Conservation (phyloP, 2,113 vertebrate genomes). For the Gobiocypris rarus region DNA sequence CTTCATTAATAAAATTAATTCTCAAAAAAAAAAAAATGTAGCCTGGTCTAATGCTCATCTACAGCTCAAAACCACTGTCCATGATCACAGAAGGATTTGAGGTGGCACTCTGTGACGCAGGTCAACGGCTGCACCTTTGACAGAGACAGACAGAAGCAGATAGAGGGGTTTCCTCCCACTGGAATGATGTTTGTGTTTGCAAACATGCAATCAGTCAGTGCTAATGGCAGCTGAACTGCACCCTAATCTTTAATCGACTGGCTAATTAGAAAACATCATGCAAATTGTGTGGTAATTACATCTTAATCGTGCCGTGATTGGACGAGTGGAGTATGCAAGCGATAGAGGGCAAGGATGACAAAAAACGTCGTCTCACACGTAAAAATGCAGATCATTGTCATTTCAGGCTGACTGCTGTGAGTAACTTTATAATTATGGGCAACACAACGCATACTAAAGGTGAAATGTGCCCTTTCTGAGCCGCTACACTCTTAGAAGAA, state of each 20-base stretch:
- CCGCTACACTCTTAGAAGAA: not conserved
- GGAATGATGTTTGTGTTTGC: slow-evolving; percentile 57
- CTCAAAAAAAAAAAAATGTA: not conserved
- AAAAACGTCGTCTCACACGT: not conserved
- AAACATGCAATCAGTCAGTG: slow-evolving; percentile 63
- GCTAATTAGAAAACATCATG: slow-evolving; percentile 66
- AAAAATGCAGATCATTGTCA: not conserved
- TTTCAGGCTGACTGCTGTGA: not conserved
- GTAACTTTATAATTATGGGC: not conserved
- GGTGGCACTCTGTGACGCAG: not conserved
- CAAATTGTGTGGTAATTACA: slow-evolving; percentile 63
- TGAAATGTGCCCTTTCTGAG: not conserved
- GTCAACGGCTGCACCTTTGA: not conserved
- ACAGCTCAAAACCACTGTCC: not conserved
- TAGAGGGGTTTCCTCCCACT: slow-evolving; percentile 14
- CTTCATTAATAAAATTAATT: not conserved
- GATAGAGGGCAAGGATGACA: slow-evolving; percentile 26
- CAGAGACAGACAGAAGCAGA: not conserved
- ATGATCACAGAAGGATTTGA: not conserved
- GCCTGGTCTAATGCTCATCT: not conserved
- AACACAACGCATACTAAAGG: not conserved
- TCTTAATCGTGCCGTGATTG: slow-evolving; percentile 59
- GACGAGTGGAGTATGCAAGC: slow-evolving; percentile 24
- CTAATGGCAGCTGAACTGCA: slow-evolving; percentile 59
- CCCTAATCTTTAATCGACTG: slow-evolving; percentile 62